Conservation (phyloP, 2,113 vertebrate species). For the Lamprologus sp. region DNA sequence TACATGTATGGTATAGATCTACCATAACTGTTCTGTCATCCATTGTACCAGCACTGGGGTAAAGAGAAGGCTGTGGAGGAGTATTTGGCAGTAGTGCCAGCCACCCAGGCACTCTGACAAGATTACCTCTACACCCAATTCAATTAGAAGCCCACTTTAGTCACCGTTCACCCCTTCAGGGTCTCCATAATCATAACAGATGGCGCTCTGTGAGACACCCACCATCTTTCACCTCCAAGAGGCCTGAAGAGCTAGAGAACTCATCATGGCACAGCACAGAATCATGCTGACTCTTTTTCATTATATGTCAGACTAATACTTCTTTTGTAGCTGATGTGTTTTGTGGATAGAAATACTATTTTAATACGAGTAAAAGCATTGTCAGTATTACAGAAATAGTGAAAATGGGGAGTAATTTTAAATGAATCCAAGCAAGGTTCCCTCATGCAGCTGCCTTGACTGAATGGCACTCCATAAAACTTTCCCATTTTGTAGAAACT, state of each 20-base stretch:
- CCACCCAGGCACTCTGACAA: conserved; percentile 42
- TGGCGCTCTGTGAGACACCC: conserved; percentile 43
- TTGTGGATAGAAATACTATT: not conserved
- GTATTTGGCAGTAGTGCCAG: conserved; percentile 33
- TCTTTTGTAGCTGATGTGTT: not conserved
- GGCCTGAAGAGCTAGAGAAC: conserved; percentile 12
- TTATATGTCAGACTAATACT: not conserved
- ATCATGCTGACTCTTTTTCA: not conserved
- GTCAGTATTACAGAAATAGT: not conserved
- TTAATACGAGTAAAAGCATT: not conserved
- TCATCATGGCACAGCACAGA: not conserved
- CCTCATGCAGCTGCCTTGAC: not conserved
- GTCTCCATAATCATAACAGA: conserved; percentile 59
- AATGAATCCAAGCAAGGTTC: not conserved
- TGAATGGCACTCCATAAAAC: not conserved
- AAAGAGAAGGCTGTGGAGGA: conserved; percentile 48
- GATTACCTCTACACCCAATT: conserved; percentile 58
- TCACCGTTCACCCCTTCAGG: conserved; percentile 42
- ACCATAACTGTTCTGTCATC: not conserved
- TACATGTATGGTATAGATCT: not conserved
- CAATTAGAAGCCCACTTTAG: conserved; percentile 51
- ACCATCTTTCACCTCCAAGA: conserved; percentile 43
- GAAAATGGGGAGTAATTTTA: not conserved
- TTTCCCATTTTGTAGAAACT: not conserved
- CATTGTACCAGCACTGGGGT: conserved; percentile 26